Evolutionary conservation across 2,888 invertebrate species (phyloP), one percentile per base, ranked within the genome.

Genomic region (Nezara viridula): DNA sequence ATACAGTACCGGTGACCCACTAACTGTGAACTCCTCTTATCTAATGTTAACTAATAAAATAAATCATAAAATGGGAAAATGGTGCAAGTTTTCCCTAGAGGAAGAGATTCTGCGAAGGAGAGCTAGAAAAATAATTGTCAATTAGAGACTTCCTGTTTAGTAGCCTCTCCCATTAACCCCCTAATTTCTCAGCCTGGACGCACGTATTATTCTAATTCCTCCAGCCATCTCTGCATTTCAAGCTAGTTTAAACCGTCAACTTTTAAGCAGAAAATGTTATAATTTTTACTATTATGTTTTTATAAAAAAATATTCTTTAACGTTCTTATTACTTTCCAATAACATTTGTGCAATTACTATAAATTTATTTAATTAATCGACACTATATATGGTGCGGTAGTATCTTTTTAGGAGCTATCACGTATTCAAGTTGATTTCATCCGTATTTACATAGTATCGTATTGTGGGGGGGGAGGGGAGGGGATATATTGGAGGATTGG

Each of bases 91-190:
- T 37, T 73, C 66, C 32, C 19, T 5, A 1, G 16, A 21, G 27
- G 37, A 37, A 37, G 37, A 37, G 6, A 73, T 37, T 37, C 37
- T 81, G 81, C 81, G 44, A 81, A 81, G 44, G 37, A 81, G n/a
- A 81, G n/a, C 44, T 44, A 81, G 44, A 81, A 47, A 81, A 81
- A 81, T 81, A 81, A 47, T 47, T 14, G 81, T 24, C 44, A 81
- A 81, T 81, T 81, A 81, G 44, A 10, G n/a, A 47, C 5, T 81
- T 81, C 81, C 81, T 81, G 44, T 47, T 81, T 44, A 40, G 81
- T 44, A 81, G 16, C 44, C 44, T 47, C 44, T 47, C 81, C 81
- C 14, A 81, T 44, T 81, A 81, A 81, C 81, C 44, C 44, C 44
- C 44, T 81, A 81, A 81, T 81, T 81, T 44, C 81, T 44, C 10